A percentile compares a stretch with the other conserved stretches of the same genome.
Evolutionary conservation across 2,797 vertebrate genomes (phyloP).

Genomic region (Pangasius krempfi): DNA sequence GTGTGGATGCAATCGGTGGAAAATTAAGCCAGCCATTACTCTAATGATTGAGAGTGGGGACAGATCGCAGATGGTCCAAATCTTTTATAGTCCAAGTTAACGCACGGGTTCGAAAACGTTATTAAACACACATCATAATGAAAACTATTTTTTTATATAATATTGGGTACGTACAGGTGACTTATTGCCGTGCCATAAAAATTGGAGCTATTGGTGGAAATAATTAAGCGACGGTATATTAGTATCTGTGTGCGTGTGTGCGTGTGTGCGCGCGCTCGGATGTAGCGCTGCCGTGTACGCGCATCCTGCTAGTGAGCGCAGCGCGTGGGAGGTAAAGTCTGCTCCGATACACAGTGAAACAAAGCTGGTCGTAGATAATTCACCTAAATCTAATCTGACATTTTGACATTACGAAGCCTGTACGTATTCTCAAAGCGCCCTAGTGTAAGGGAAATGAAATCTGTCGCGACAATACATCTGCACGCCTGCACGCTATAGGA

Average conservation of each 20-base stretch:
- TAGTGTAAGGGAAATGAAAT: background rate
- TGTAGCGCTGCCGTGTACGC: background rate
- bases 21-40: conserved; percentile 54
- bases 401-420: background rate
- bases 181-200: background rate
- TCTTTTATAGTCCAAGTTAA: conserved; percentile 34
- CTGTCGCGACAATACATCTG: background rate
- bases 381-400: background rate
- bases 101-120: background rate
- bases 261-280: background rate
- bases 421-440: too few relatives aligned
- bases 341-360: background rate
- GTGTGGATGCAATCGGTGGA: conserved; percentile 57
- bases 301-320: background rate
- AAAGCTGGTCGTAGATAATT: background rate
- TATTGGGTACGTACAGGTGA: too few relatives aligned
- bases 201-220: background rate
- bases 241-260: background rate
- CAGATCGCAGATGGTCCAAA: conserved; percentile 17
- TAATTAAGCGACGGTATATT: background rate
- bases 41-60: conserved; percentile 37
- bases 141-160: background rate
- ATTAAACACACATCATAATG: background rate
- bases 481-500: background rate
- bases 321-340: background rate